These are phyloP conservation scores for Bufotes viridis DNA, from an alignment of 2,797 vertebrate species.

Conservation along the genomic window DNA sequence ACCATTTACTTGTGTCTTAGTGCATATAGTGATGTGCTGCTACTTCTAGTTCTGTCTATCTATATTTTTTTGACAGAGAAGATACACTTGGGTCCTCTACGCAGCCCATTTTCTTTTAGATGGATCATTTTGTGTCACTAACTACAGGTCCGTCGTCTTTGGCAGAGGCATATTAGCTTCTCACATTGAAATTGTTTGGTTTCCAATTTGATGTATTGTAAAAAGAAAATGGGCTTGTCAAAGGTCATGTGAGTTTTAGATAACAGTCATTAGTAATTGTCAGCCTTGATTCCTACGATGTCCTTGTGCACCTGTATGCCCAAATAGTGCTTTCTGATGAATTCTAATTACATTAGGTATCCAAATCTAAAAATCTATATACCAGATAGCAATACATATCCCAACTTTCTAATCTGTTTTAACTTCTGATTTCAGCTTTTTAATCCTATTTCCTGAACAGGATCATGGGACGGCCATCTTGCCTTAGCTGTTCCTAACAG, in stretches of 20 bases:
- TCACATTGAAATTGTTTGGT: neutral
- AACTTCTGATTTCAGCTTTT: no score
- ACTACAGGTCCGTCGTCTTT: neutral
- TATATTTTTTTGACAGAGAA: no score
- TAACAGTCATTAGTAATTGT: conserved; percentile 24
- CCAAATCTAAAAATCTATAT: no score
- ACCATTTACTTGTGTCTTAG: no score
- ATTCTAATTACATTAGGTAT: neutral
- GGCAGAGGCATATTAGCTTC: neutral
- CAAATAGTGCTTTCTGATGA: neutral
- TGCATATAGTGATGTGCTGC: no score
- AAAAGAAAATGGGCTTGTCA: conserved; percentile 24
- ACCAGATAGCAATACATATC: no score
- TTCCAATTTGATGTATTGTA: neutral
- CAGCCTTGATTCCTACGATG: neutral
- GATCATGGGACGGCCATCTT: no score
- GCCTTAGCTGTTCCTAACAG: no score
- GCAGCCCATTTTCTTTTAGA: neutral
- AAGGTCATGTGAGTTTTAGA: conserved; percentile 8
- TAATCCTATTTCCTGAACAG: no score
- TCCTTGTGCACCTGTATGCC: neutral
- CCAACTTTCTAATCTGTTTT: no score
- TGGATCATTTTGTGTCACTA: neutral
- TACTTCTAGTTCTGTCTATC: no score
- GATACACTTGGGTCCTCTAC: no score